These are phyloP conservation scores for Phaenicophaeus curvirostris DNA, from an alignment of 2,797 vertebrate genomes.

Conservation along the genomic window DNA sequence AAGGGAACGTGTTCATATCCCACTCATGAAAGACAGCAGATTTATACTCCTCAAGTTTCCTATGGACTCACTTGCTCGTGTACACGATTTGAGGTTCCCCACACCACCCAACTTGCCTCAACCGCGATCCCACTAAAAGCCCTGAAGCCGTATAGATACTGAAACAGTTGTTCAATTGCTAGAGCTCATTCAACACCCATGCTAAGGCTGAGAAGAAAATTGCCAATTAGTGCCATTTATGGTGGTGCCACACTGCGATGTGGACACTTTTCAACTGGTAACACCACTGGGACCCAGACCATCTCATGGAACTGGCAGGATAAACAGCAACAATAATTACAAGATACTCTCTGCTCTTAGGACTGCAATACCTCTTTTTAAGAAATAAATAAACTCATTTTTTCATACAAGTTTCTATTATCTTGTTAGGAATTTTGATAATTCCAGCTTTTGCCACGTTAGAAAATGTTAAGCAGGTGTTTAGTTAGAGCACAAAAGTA, in stretches of 20 bases:
- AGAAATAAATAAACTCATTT: not conserved
- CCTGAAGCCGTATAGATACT: not conserved
- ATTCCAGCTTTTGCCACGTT: not conserved
- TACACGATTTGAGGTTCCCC: not conserved
- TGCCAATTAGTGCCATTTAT: not conserved
- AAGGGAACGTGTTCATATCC: not conserved
- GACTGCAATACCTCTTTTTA: not conserved
- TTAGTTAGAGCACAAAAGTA: conserved; percentile 53
- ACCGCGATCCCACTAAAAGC: not conserved
- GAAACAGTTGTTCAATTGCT: not conserved
- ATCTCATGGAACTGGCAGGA: not conserved
- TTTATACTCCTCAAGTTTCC: not conserved
- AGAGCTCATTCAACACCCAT: not conserved
- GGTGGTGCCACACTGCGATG: not conserved
- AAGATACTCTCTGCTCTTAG: not conserved
- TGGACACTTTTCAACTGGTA: not conserved
- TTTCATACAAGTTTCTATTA: not conserved
- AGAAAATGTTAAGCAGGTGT: conserved; percentile 41
- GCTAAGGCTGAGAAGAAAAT: not conserved
- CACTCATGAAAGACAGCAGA: rapidly evolving
- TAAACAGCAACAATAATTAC: not conserved
- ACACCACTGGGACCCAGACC: not conserved
- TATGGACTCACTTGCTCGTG: not conserved
- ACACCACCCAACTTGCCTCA: not conserved
- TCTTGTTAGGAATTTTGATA: not conserved